phyloP scores from a whole-genome alignment of 2,113 vertebrate species.

The Triplophysa rosa region DNA sequence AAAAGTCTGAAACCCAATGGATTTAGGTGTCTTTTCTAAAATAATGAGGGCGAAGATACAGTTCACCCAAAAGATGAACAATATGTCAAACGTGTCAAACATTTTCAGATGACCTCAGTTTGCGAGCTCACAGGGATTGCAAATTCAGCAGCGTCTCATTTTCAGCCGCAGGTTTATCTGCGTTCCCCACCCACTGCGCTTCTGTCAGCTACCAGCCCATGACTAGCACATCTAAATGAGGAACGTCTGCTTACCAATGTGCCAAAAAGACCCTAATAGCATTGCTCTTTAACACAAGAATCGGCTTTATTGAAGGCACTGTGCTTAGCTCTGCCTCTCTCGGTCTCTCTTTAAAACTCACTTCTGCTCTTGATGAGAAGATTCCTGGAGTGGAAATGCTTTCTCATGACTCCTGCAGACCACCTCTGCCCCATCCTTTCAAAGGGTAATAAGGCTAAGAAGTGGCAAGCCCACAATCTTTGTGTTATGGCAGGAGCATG shows the following conservation, averaged over 20 bases:
- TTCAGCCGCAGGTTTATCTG: neutral
- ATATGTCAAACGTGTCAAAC: no score
- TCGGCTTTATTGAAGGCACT: neutral
- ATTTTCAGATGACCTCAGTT: no score
- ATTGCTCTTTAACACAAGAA: neutral
- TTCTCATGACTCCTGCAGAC: slow-evolving; percentile 45
- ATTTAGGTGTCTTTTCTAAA: neutral
- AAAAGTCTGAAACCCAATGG: neutral
- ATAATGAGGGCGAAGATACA: neutral
- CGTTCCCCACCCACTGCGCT: slow-evolving; percentile 11
- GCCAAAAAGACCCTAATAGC: neutral
- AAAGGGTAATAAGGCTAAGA: slow-evolving; percentile 55
- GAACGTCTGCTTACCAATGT: neutral
- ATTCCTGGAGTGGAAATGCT: neutral
- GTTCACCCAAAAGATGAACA: neutral
- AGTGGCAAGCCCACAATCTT: slow-evolving; percentile 29
- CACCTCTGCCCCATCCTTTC: slow-evolving; percentile 26
- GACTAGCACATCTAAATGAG: neutral
- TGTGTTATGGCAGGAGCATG: slow-evolving; percentile 45
- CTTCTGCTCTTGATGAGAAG: neutral
- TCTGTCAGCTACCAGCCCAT: slow-evolving; percentile 10
- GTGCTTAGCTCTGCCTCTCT: neutral
- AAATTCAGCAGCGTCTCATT: slow-evolving; percentile 10
- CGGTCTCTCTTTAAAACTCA: neutral
- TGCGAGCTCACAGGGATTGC: neutral